Base-by-base conservation (phyloP, 2,888 invertebrate species). In the Diaperis boleti region DNA sequence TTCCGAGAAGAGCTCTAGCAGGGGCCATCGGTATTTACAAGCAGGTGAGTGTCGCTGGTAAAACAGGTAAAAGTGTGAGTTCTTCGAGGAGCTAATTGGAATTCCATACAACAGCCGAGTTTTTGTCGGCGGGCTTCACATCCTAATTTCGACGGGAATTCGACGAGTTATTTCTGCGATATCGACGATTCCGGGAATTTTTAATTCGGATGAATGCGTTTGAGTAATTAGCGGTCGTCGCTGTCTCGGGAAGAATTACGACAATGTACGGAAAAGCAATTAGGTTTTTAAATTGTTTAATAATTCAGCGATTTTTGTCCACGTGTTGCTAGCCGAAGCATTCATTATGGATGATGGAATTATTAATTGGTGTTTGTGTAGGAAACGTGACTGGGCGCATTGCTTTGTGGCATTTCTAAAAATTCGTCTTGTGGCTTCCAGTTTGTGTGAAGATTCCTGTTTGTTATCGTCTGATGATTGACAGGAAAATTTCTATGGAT, bases 21-120 rank as follows among this genome's bases (percentile, higher is more conserved):
- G 11, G 50, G 20, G 37, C 50, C 35, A 37, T 31, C 14, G 37
- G 37, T 52, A 52, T 39, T 37, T 52, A 37, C 39, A 15, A 50
- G 37, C 50, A 50, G 50, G 50, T 50, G 50, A 50, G 15, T 33
- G 10, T 17, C n/a, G 33, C 17, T n/a, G 42, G 35, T 35, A 15
- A 33, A 35, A 35, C 52, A 52, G 54, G 54, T 54, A 54, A 42
- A 54, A 13, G 54, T 42, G 54, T 17, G 41, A 42, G 22, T 41
- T 41, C 54, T 26, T 29, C 18, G 52, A 52, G 22, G 18, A 29
- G 15, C 29, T 54, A 41, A 41, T 54, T 54, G 41, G 13, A 54
- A 54, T 52, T 52, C 52, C 20, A 22, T 20, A 33, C 14, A 37
- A 52, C 20, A 52, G 18, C 31, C 13, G 47, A 20, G 10, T 20